Conservation (phyloP, 1,140 invertebrate genomes). For the Camponotus vicinus region DNA sequence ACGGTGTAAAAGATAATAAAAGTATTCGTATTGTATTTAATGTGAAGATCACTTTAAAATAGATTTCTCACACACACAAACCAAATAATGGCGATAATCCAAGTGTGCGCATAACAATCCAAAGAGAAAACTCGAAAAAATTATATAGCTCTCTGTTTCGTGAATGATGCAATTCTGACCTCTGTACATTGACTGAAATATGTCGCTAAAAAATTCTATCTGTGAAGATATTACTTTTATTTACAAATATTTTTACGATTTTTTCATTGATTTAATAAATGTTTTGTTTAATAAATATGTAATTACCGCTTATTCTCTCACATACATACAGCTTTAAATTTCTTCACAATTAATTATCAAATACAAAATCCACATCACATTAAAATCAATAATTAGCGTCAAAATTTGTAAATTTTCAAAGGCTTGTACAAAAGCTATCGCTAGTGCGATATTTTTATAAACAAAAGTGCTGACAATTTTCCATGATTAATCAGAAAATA, state of each 20-base stretch:
- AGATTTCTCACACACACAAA: slow-evolving; percentile 78
- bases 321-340: neutral
- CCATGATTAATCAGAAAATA: slow-evolving; percentile 9
- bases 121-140: slow-evolving; percentile 54
- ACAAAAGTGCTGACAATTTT: slow-evolving; percentile 6
- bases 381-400: neutral
- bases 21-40: slow-evolving; percentile 48
- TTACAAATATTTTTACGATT: neutral
- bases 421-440: neutral
- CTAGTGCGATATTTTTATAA: neutral
- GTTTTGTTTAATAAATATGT: neutral
- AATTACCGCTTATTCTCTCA: neutral
- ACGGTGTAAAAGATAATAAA: slow-evolving; percentile 40
- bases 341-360: neutral
- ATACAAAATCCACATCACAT: neutral
- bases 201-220: neutral
- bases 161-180: slow-evolving; percentile 25
- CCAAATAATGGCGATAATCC: slow-evolving; percentile 70
- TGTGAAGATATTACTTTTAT: neutral
- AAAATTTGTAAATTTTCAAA: slow-evolving; percentile 2
- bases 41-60: slow-evolving; percentile 59
- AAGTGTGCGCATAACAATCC: slow-evolving; percentile 65
- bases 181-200: slow-evolving; percentile 10
- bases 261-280: neutral
- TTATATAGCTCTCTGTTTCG: slow-evolving; percentile 19